A percentile compares a stretch with the other conserved stretches of the same genome.
phyloP scores from a whole-genome alignment of 2,888 invertebrate genomes.

The Drosophila picticornis region DNA sequence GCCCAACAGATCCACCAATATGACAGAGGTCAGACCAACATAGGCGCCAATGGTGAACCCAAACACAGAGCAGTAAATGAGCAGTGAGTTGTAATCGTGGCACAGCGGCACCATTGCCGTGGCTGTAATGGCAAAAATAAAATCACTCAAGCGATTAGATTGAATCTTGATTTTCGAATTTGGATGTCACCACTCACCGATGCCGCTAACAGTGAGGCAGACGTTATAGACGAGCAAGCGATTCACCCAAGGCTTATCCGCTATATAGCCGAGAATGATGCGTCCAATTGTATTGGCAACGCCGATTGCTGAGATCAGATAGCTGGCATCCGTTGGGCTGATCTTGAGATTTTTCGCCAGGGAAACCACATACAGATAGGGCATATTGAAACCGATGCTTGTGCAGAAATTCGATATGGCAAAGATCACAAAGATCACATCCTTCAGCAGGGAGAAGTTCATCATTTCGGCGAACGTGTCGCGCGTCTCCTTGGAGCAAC shows the following conservation, averaged over 20 bases:
- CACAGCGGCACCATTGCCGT: constrained; percentile 93
- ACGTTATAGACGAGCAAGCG: constrained; percentile 95
- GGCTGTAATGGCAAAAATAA: constrained; percentile 86
- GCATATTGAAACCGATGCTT: constrained; percentile 97
- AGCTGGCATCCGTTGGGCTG: constrained; percentile 87
- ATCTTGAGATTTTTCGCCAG: constrained; percentile 89
- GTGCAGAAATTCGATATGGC: constrained; percentile 94
- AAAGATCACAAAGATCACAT: constrained; percentile 95
- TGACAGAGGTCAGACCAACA: constrained; percentile 98
- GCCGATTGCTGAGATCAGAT: constrained; percentile 92
- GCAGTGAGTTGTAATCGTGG: constrained; percentile 89
- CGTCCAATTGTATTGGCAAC: constrained; percentile 95
- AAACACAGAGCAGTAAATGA: constrained; percentile 91
- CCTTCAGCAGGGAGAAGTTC: constrained; percentile 92
- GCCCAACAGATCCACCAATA: constrained; percentile 97
- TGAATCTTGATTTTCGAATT: neutral
- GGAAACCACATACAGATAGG: constrained; percentile 94
- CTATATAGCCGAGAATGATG: constrained; percentile 93
- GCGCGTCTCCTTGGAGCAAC: constrained; percentile 89
- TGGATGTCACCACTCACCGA: constrained; percentile 88
- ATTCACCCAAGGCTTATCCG: constrained; percentile 96
- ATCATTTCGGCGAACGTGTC: constrained; percentile 93
- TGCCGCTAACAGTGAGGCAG: constrained; percentile 94
- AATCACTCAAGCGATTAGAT: neutral
- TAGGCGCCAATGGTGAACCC: constrained; percentile 98